Evolutionary conservation across 1,140 invertebrate species (phyloP), one percentile per base, ranked within the genome.

Genomic region (Heliconius eleuchia): DNA sequence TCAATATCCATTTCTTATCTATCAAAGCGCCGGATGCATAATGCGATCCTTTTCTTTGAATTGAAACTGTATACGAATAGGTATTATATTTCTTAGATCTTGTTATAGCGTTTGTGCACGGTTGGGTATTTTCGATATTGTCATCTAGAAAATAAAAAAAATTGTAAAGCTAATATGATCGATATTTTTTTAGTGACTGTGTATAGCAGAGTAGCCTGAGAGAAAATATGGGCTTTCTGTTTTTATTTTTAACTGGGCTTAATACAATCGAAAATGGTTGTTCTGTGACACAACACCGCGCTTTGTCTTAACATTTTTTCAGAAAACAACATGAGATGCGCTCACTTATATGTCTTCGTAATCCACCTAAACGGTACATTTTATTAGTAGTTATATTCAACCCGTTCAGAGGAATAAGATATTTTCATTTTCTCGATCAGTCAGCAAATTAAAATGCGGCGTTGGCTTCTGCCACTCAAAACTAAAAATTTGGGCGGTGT

Each of bases 11-110:
- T 77, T 82, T 85, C n/a, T 89, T 85, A 27, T 87, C 80, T 27
- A 93, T 73, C 1, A 93, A 75, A 9, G 91, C 91, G 9, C 92
- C 92, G 71, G 89, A 84, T 16, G 88, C 84, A 60, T 90, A 91
- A 71, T 93, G 90, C 3, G 89, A 81, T 3, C 86, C 86, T 77
- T 87, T 90, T 70, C 81, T 88, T 75, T 89, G 89, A 66, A 94
- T 88, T 2, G 90, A 92, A 7, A 86, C 91, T 8, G 89, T 82
- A 74, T 86, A 92, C 1, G 89, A 88, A 80, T 90, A 92, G 73
- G 80, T 83, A 46, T 75, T 75, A 66, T n/a, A 71, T 34, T 70
- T 66, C 18, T 50, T 70, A 46, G 74, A 42, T 50, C n/a, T 30
- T 50, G 19, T 50, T 27, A 30, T 50, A 46, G 19, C 60, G 70